Conservation (phyloP, 2,113 vertebrate genomes). For the Malurus alboscapulatus region DNA sequence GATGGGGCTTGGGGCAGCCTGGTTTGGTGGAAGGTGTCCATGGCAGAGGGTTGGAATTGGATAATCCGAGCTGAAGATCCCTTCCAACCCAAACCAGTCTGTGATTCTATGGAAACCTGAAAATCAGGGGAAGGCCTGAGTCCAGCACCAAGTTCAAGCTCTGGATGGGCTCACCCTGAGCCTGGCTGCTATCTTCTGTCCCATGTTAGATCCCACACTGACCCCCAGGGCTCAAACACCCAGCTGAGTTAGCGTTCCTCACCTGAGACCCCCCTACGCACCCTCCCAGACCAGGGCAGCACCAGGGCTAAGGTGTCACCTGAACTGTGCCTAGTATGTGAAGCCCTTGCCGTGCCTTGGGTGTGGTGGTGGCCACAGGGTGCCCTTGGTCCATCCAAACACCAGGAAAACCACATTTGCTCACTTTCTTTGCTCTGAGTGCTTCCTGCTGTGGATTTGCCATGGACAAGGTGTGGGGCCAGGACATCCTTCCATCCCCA, state of each 20-base stretch:
- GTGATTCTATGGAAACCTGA: neutral
- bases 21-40: neutral
- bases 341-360: fast-evolving
- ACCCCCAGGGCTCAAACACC: neutral
- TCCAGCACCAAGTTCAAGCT: neutral
- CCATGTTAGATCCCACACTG: neutral
- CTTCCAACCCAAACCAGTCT: neutral
- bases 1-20: neutral
- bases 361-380: neutral
- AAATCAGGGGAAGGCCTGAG: neutral
- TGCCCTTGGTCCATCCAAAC: neutral
- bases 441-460: neutral
- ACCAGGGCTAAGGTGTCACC: fast-evolving
- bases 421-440: fast-evolving
- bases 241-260: neutral
- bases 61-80: neutral
- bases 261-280: neutral
- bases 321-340: neutral
- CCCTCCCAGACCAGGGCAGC: neutral
- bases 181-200: neutral
- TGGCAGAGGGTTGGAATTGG: neutral
- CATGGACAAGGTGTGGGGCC: fast-evolving
- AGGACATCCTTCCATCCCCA: neutral
- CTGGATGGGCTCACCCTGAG: neutral
- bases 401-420: neutral